Conservation (phyloP, 2,113 vertebrate species). For the Dinomys branickii region DNA sequence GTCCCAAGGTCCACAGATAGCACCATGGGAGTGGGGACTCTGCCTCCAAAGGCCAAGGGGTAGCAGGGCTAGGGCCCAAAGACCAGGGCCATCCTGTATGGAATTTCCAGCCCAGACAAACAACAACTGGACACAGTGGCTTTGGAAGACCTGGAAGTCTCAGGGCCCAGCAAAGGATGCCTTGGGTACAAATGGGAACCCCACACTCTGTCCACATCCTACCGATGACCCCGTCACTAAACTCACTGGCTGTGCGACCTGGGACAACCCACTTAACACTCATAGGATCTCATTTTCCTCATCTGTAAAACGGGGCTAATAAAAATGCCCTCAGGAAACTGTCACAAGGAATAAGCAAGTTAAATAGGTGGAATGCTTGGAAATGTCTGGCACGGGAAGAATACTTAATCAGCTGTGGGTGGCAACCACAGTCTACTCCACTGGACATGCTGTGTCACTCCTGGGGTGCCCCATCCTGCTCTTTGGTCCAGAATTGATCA, state of each 20-base stretch:
- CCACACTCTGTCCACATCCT: too few species aligned
- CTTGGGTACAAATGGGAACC: not conserved
- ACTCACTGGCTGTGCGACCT: not conserved
- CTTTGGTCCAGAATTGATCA: not conserved
- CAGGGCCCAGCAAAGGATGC: not conserved
- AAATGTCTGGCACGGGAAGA: not conserved
- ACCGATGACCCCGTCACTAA: not conserved
- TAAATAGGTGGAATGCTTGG: not conserved
- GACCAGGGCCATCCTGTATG: not conserved
- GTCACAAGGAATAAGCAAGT: not conserved
- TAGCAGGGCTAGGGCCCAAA: not conserved
- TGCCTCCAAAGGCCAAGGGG: not conserved
- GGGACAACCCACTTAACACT: not conserved
- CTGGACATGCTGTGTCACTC: not conserved
- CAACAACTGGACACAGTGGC: not conserved
- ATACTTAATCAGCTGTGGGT: rapidly evolving
- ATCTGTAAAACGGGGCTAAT: not conserved
- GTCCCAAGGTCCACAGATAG: too few species aligned
- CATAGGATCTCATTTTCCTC: not conserved
- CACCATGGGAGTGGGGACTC: not conserved
- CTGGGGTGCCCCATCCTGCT: not conserved
- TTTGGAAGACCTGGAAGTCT: not conserved
- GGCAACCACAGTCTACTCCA: not conserved
- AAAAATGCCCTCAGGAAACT: not conserved
- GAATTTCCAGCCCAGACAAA: not conserved